Evolutionary conservation across 2,113 vertebrate species (phyloP).

Genomic region (Riparia riparia): DNA sequence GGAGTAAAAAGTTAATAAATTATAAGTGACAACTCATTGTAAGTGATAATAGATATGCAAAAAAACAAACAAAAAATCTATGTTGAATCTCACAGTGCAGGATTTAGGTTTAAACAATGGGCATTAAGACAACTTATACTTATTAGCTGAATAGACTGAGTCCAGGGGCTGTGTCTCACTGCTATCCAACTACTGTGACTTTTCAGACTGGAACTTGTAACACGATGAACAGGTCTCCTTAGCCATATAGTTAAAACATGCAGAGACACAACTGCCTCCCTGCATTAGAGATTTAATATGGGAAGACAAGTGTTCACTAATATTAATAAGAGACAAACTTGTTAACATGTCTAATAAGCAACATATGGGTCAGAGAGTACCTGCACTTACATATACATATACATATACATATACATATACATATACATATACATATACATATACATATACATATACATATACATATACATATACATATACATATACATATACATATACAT

Average conservation of each 20-base stretch:
- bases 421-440: too few species aligned
- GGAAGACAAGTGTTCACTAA: neutral
- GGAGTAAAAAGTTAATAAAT: neutral
- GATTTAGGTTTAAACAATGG: neutral
- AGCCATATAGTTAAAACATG: neutral
- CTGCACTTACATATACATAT: fast-evolving
- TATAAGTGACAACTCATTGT: neutral
- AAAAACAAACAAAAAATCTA: neutral
- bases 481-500: too few species aligned
- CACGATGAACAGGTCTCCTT: neutral
- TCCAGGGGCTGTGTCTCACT: neutral
- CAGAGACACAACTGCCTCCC: neutral
- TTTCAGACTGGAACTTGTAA: neutral
- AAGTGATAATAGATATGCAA: neutral
- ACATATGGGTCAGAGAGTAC: neutral
- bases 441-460: too few species aligned
- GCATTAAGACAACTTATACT: neutral
- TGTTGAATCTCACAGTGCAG: neutral
- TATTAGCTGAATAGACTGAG: neutral
- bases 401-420: too few species aligned
- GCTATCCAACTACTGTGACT: neutral
- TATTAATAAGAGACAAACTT: neutral
- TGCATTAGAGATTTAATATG: neutral
- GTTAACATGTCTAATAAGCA: neutral
- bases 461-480: too few species aligned